A percentile compares a stretch with the other conserved stretches of the same genome.
phyloP scores from a whole-genome alignment of 2,888 invertebrate genomes.

The Scrobipalpa costella region DNA sequence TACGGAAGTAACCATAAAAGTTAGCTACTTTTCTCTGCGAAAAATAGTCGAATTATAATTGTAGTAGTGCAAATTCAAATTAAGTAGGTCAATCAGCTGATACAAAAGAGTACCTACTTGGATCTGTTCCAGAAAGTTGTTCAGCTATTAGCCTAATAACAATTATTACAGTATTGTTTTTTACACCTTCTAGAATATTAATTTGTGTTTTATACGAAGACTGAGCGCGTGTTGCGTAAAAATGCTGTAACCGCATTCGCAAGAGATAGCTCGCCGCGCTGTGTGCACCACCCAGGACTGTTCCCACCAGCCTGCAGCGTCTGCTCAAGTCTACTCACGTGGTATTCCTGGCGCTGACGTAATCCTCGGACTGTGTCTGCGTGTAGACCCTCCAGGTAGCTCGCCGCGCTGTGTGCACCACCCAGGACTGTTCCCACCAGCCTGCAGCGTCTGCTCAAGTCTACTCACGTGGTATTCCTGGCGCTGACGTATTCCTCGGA shows the following conservation, averaged over 20 bases:
- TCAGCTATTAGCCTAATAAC: no score
- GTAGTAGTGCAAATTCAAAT: no score
- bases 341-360: constrained; percentile 63
- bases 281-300: background rate
- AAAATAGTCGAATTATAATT: no score
- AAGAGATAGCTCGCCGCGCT: background rate
- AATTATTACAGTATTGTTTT: no score
- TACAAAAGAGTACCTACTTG: no score
- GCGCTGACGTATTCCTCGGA: constrained; percentile 66
- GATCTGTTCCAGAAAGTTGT: no score
- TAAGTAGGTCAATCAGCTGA: no score
- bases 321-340: constrained; percentile 60
- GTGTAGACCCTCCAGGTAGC: constrained; percentile 81
- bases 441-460: no score
- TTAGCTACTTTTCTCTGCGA: no score
- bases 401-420: background rate
- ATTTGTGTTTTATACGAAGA: no score
- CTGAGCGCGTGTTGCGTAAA: constrained; percentile 7
- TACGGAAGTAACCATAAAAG: no score
- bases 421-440: background rate
- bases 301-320: background rate
- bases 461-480: constrained; percentile 65
- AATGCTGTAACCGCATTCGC: background rate
- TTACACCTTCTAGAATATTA: no score
- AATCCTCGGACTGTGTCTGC: constrained; percentile 63